These are phyloP conservation scores for Scomberomorus guttatus DNA, from an alignment of 2,797 vertebrate species.

Conservation along the genomic window DNA sequence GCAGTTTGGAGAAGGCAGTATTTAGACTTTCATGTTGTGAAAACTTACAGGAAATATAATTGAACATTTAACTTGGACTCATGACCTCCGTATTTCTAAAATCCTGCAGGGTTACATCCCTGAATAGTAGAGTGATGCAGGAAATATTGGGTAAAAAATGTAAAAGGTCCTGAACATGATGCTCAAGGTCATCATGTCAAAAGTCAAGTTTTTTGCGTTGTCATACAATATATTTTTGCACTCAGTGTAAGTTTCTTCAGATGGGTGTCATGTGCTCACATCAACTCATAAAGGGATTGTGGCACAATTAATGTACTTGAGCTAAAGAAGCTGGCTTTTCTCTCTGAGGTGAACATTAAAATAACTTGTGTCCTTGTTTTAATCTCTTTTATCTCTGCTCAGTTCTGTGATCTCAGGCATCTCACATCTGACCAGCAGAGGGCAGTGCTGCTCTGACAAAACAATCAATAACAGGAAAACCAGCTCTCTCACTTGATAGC, in stretches of 20 bases:
- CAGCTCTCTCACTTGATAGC: neutral
- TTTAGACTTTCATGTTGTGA: too few species aligned
- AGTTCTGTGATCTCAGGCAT: neutral
- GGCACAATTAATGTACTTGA: neutral
- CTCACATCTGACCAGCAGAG: slow-evolving; percentile 66
- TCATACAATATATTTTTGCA: neutral
- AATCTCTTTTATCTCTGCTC: neutral
- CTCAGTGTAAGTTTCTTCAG: neutral
- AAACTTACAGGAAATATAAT: too few species aligned
- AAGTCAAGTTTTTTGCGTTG: too few species aligned
- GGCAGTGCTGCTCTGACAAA: slow-evolving; percentile 54
- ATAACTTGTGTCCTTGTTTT: neutral
- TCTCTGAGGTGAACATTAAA: neutral
- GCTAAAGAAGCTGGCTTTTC: neutral
- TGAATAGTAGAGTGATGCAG: neutral
- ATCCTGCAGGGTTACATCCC: too few species aligned
- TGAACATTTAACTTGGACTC: too few species aligned
- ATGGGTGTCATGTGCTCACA: neutral
- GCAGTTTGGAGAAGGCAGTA: too few species aligned
- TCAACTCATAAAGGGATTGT: neutral
- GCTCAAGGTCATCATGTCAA: too few species aligned
- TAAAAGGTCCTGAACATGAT: neutral
- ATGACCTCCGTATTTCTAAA: too few species aligned
- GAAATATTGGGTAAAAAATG: neutral
- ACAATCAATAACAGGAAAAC: neutral